Conservation (phyloP, 1,140 invertebrate species). For the Drosophila quadrilineata region DNA sequence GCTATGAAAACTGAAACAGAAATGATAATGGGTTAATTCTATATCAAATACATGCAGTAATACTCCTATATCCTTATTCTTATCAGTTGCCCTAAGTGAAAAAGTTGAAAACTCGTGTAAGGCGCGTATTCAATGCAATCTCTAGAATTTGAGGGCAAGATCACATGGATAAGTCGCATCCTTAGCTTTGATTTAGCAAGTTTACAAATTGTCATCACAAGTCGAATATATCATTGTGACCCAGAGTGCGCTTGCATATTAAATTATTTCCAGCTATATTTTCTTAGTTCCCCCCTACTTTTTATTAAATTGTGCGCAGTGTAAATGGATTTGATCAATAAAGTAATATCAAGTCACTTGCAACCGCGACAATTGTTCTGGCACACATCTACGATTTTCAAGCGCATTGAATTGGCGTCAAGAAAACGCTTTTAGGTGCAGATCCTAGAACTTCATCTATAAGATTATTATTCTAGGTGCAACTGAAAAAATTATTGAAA, state of each 20-base stretch:
- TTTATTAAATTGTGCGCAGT: constrained; percentile 13
- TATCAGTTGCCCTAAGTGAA: neutral
- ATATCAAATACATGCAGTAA: constrained; percentile 32
- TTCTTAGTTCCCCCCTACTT: neutral
- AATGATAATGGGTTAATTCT: constrained; percentile 5
- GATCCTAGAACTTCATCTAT: neutral
- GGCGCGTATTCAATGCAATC: constrained; percentile 49
- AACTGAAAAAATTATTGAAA: neutral
- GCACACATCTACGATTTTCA: constrained; percentile 66
- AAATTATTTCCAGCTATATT: neutral
- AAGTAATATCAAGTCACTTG: constrained; percentile 32
- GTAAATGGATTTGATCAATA: constrained; percentile 21
- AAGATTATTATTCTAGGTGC: constrained; percentile 4
- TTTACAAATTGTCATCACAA: constrained; percentile 61
- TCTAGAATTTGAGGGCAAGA: constrained; percentile 13
- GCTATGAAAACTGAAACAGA: constrained; percentile 1
- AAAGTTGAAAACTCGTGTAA: constrained; percentile 23
- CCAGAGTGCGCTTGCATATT: constrained; percentile 54
- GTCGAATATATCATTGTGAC: constrained; percentile 38
- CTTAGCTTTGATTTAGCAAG: constrained; percentile 48
- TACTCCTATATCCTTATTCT: constrained; percentile 16
- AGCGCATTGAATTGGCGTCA: constrained; percentile 41
- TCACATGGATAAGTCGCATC: constrained; percentile 49
- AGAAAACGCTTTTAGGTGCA: constrained; percentile 68
- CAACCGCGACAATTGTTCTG: constrained; percentile 39